A percentile compares a stretch with the other conserved stretches of the same genome.
phyloP scores from a whole-genome alignment of 1,140 invertebrate genomes.

The Drosophila asahinai region DNA sequence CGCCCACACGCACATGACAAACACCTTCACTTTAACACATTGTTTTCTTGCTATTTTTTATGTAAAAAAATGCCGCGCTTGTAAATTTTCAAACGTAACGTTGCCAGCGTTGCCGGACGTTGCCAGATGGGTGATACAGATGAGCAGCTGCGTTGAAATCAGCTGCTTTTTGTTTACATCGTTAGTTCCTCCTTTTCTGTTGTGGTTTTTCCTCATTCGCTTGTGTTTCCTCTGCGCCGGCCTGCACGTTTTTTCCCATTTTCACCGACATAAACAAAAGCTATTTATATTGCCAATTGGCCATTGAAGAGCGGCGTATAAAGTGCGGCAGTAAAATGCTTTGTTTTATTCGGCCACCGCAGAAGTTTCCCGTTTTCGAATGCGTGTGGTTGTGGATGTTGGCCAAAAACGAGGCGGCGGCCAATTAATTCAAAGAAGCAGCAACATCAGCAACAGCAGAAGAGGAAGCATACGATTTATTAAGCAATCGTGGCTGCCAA shows the following conservation, averaged over 20 bases:
- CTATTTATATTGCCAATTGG: slow-evolving; percentile 45
- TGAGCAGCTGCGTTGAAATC: slow-evolving; percentile 2
- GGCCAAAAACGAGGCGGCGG: slow-evolving; percentile 14
- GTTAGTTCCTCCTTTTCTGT: not conserved
- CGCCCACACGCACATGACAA: not conserved
- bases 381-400: slow-evolving; percentile 32
- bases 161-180: slow-evolving; percentile 53
- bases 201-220: slow-evolving; percentile 25
- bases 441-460: not conserved
- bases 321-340: slow-evolving; percentile 28
- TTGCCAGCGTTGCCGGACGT: not conserved
- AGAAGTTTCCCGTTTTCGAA: slow-evolving; percentile 22
- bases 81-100: not conserved
- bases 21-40: not conserved
- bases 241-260: slow-evolving; percentile 39
- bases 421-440: slow-evolving; percentile 37
- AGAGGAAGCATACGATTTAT: slow-evolving; percentile 22
- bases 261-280: slow-evolving; percentile 56
- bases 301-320: slow-evolving; percentile 13
- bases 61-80: no score
- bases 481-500: slow-evolving; percentile 26
- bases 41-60: not conserved
- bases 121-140: slow-evolving; percentile 2
- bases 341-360: slow-evolving; percentile 25
- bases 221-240: slow-evolving; percentile 13